Base-by-base conservation (phyloP, 2,888 invertebrate genomes). In the Raillietiella orientalis region DNA sequence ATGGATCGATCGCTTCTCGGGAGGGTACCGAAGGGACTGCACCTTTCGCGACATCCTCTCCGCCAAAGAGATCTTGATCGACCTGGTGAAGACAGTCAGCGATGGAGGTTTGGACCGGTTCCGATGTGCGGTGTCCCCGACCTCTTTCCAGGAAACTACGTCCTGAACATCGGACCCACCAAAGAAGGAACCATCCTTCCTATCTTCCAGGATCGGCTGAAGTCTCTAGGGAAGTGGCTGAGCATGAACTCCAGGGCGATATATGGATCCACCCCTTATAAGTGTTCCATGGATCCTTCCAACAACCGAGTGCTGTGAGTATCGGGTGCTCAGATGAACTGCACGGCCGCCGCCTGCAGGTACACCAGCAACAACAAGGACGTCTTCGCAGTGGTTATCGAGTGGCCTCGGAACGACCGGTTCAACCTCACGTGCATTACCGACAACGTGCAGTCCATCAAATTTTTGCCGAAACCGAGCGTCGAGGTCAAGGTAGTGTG, bases 161-260 rank as follows among this genome's bases (percentile, higher is more conserved):
- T 74, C n/a, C 59, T 75, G 39, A 84, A 84, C 40, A 58, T 82
- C 4, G 82, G 84, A 0, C 82, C 84, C 10, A 74, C 77, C 0
- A 70, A 66, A 40, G 72, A 75, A 36, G 84, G 84, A 4, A 63
- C 62, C 4, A 79, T 84, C 33, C 45, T 57, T 3, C 70, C 74
- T 0, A 66, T 84, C 39, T 79, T 67, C 46, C 66, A 79, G 49
- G 77, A 84, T 40, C 56, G 82, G 23, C 50, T 84, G 1, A 45
- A 58, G 8, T 56, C 62, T 34, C 54, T 84, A 35, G 84, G 84
- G 3, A 27, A 38, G 9, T 84, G 84, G 82, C 47, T 84, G 9
- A 39, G 46, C 2, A 47, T 60, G n/a, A 84, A 82, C 38, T 82
- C 79, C 0, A 71, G 75, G 40, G 75, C 74, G 0, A 72, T 84